These are phyloP conservation scores for Caenorhabditis sinica DNA, from an alignment of 2,888 invertebrate species.

Conservation along the genomic window DNA sequence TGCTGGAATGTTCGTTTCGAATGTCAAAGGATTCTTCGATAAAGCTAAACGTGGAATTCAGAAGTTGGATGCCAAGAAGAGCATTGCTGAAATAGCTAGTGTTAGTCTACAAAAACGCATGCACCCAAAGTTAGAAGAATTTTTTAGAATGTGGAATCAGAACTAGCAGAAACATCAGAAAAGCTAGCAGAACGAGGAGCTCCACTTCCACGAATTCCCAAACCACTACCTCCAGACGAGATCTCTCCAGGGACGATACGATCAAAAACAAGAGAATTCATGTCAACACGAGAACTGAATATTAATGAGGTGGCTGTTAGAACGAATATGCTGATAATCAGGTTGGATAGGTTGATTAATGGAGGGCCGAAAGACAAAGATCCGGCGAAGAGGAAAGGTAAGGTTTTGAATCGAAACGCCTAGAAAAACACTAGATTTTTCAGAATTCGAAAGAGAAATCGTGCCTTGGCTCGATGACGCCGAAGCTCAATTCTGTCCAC, in stretches of 20 bases:
- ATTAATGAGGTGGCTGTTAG: slow-evolving; percentile 94
- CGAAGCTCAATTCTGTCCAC: slow-evolving; percentile 93
- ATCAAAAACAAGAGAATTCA: slow-evolving; percentile 63
- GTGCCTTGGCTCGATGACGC: slow-evolving; percentile 96
- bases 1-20: slow-evolving; percentile 84
- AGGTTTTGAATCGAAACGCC: not conserved
- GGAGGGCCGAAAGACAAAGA: slow-evolving; percentile 87
- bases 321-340: slow-evolving; percentile 95
- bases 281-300: slow-evolving; percentile 86
- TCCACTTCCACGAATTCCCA: slow-evolving; percentile 38
- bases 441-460: slow-evolving; percentile 87
- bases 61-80: slow-evolving; percentile 71
- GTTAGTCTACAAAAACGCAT: slow-evolving; percentile 28
- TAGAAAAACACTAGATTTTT: not conserved
- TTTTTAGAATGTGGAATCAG: slow-evolving; percentile 53
- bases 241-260: slow-evolving; percentile 42
- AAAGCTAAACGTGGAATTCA: slow-evolving; percentile 89
- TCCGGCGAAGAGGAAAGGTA: slow-evolving; percentile 84
- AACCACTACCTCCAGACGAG: slow-evolving; percentile 61
- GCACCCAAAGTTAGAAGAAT: slow-evolving; percentile 5
- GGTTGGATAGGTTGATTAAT: slow-evolving; percentile 92
- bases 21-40: slow-evolving; percentile 86
- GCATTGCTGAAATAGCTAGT: slow-evolving; percentile 63
- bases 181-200: slow-evolving; percentile 53
- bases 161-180: slow-evolving; percentile 48